Conservation (phyloP, 2,797 vertebrate species). For the Furcifer pardalis region DNA sequence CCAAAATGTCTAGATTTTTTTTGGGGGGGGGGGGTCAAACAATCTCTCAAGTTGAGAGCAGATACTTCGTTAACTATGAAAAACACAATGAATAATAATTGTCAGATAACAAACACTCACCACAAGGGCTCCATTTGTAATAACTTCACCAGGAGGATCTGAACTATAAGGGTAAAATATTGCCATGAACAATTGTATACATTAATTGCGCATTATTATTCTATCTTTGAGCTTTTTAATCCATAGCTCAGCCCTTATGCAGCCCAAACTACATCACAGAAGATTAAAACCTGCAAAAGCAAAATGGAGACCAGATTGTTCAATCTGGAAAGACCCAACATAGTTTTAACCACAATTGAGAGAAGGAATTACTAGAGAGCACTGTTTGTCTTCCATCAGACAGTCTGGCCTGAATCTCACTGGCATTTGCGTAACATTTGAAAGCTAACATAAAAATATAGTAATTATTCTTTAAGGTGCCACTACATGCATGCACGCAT, state of each 20-base stretch:
- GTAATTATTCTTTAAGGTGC: no score
- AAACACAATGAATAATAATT: constrained; percentile 7
- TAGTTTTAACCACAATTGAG: background rate
- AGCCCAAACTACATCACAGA: background rate
- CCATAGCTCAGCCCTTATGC: background rate
- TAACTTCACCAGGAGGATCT: constrained; percentile 66
- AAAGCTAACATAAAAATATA: no score
- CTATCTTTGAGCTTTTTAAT: background rate
- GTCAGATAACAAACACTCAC: constrained; percentile 66
- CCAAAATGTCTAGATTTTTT: background rate
- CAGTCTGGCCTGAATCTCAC: background rate
- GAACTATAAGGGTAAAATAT: constrained; percentile 65
- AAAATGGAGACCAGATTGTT: background rate
- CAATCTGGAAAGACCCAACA: background rate
- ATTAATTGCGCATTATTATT: background rate
- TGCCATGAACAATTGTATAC: background rate
- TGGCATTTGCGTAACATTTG: no score
- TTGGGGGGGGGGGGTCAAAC: no score
- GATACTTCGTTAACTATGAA: background rate
- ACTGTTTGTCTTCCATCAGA: background rate
- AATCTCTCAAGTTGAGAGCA: background rate
- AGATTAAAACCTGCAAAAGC: background rate
- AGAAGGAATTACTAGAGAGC: background rate
- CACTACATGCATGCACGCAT: no score
- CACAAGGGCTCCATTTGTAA: constrained; percentile 81